Evolutionary conservation across 1,140 invertebrate species (phyloP), one percentile per base, ranked within the genome.

Genomic region (Monochamus saltuarius): DNA sequence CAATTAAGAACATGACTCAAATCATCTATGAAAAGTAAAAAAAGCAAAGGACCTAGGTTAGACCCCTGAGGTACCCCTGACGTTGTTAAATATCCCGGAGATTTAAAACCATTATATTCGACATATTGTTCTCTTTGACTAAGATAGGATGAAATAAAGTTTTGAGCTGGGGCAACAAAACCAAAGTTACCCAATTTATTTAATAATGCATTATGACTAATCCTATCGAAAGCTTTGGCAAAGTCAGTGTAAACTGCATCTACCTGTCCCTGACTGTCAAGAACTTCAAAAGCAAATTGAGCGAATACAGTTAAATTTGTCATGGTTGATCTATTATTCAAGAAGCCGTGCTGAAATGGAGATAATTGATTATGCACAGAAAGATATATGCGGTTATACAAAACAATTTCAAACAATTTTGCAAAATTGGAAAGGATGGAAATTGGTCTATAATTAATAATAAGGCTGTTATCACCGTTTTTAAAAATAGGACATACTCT

Each of bases 341-440:
- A 29, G 7, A 40, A n/a, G 14, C 39, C 39, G 7, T 13, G 14
- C 11, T 13, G 39, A 16, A 7, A 40, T 13, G 2, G 14, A 13
- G 14, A n/a, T n/a, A n/a, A 40, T 40, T 40, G 39, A n/a, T 40
- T 13, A n/a, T 13, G 14, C 4, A 16, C 22, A 29, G 22, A 29
- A 3, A 29, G 22, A 29, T 29, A 29, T 6, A 29, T 29, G 22
- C 6, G 22, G 22, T 29, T 29, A 6, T 29, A 29, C 6, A 29
- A 29, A 49, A 49, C 46, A 17, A 11, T 29, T 56, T 64, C 61
- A 66, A 71, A 64, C 66, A 59, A 40, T 16, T 13, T 17, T 11
- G 36, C 13, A 14, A 43, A 43, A 55, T 55, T 43, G 4, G 17
- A 43, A 11, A 13, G 10, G 7, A 45, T 55, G 3, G 13, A 43